Evolutionary conservation across 2,113 vertebrate species (phyloP), one percentile per base, ranked within the genome.

Genomic region (Aythya baeri): DNA sequence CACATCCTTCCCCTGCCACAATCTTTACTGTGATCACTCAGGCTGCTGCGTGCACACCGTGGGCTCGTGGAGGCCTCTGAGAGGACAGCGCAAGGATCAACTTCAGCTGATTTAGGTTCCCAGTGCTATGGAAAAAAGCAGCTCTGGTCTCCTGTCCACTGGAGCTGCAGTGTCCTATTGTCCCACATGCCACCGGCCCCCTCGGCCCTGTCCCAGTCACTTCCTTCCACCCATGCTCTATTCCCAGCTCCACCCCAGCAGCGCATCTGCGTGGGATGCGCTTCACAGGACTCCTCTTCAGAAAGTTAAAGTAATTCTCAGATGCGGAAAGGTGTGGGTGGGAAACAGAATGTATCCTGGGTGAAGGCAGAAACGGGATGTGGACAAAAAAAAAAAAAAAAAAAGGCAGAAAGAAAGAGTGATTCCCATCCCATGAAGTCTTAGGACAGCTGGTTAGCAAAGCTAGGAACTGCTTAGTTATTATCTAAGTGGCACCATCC

Each of bases 201-300:
- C 29, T 87, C 32, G 43, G 34, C 49, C 32, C 38, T 86, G 83
- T 81, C 86, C 86, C 55, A 83, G 17, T 41, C 29, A 38, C 80
- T 83, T 91, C 49, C 59, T 88, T 94, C 70, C 62, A 86, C 38
- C 43, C 70, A n/a, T 86, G 52, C 80, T 93, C 65, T 94, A 72
- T 96, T 96, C 92, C 92, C 77, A 93, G 83, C 61, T 86, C 86
- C 83, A 43, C 86, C 91, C 70, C 63, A 89, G 66, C 88, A 95
- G 57, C 61, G 80, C 70, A 78, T 92, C 57, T 93, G 88, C 84
- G 92, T 90, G 90, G 86, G 86, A 94, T 75, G 86, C 23, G 82
- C 92, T 95, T 94, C 91, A 84, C 91, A 94, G 86, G 77, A 90
- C 91, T 97, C 88, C 92, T 92, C 93, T 94, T 94, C 92, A 95